These are phyloP conservation scores for Chaetodon trifasciatus DNA, from an alignment of 2,797 vertebrate genomes.

Conservation along the genomic window DNA sequence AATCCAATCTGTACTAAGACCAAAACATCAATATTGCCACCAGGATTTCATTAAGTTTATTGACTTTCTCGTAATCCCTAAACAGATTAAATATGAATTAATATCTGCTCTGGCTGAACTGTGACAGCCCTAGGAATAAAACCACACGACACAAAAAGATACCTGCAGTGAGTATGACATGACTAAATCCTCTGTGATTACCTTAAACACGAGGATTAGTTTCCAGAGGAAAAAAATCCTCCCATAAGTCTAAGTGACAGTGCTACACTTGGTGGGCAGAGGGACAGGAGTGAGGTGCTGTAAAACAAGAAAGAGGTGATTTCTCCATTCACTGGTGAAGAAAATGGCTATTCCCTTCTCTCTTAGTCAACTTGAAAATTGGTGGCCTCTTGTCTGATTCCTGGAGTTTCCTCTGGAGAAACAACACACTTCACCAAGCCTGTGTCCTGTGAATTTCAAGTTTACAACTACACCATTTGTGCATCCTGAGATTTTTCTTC, in stretches of 20 bases:
- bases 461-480: neutral
- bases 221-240: slow-evolving; percentile 53
- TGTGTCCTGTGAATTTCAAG: neutral
- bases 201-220: slow-evolving; percentile 78
- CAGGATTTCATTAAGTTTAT: slow-evolving; percentile 29
- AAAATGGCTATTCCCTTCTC: slow-evolving; percentile 75
- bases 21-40: slow-evolving; percentile 22
- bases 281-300: slow-evolving; percentile 58
- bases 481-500: neutral
- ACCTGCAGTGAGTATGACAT: slow-evolving; percentile 70
- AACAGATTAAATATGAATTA: slow-evolving; percentile 69
- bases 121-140: slow-evolving; percentile 58
- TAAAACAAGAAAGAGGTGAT: slow-evolving; percentile 72
- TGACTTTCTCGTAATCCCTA: slow-evolving; percentile 56
- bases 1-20: slow-evolving; percentile 24
- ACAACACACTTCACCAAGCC: slow-evolving; percentile 12
- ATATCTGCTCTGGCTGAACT: slow-evolving; percentile 69
- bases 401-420: slow-evolving; percentile 22
- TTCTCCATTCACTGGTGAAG: slow-evolving; percentile 81
- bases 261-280: slow-evolving; percentile 58
- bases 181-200: slow-evolving; percentile 74
- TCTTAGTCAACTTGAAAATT: slow-evolving; percentile 75
- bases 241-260: slow-evolving; percentile 78
- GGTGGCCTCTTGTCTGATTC: slow-evolving; percentile 31
- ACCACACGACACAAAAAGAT: slow-evolving; percentile 59